These are phyloP conservation scores for Adelognathus sp. DNA, from an alignment of 2,888 invertebrate species.

Conservation along the genomic window DNA sequence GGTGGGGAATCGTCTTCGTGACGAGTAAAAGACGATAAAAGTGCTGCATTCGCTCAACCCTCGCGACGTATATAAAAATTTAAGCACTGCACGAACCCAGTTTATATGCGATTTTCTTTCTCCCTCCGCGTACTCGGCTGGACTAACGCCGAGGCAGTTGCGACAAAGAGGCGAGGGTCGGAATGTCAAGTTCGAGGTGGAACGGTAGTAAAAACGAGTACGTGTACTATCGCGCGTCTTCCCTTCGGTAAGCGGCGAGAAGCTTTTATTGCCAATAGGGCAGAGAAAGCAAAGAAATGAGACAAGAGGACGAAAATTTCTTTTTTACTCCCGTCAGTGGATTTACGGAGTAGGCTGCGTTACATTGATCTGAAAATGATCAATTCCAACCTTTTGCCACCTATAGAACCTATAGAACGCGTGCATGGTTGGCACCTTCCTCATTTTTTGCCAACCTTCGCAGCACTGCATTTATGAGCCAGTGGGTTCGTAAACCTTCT, in stretches of 20 bases:
- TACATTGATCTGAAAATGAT: too few species aligned
- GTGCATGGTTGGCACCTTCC: too few species aligned
- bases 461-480: too few species aligned
- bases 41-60: neutral
- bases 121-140: neutral
- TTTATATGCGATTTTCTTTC: neutral
- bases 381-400: too few species aligned
- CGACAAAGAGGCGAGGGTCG: neutral
- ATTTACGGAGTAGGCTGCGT: too few species aligned
- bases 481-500: too few species aligned
- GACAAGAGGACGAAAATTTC: too few species aligned
- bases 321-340: too few species aligned
- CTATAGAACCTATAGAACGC: too few species aligned
- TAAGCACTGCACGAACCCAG: neutral
- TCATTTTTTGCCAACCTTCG: too few species aligned
- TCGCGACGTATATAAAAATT: neutral
- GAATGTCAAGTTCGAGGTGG: neutral
- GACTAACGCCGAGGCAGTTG: neutral
- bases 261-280: neutral
- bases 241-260: neutral
- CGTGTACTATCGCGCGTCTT: neutral
- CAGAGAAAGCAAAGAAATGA: neutral
- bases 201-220: neutral
- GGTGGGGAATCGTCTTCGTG: constrained; percentile 22
- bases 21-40: constrained; percentile 37